phyloP scores from a whole-genome alignment of 2,113 vertebrate species.

The Chinchilla lanigera region DNA sequence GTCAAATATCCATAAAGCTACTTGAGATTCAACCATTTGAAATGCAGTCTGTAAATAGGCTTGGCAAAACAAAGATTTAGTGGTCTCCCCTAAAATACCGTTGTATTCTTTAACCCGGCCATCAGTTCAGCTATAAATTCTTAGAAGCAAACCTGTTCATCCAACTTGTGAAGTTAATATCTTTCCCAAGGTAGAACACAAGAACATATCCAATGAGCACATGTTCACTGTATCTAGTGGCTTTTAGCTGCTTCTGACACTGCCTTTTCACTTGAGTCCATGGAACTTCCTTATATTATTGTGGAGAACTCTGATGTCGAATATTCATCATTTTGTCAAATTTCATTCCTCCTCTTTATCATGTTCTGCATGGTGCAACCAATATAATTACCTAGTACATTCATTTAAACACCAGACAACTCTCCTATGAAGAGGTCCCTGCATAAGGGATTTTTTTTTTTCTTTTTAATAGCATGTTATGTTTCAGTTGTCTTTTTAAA shows the following conservation, averaged over 20 bases:
- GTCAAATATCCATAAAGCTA: constrained; percentile 1
- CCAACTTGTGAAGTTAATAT: constrained; percentile 69
- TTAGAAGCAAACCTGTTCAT: background rate
- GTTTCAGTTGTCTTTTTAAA: constrained; percentile 59
- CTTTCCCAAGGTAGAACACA: constrained; percentile 70
- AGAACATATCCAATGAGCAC: constrained; percentile 78
- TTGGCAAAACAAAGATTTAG: background rate
- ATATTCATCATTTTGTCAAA: constrained; percentile 72
- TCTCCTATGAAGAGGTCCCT: constrained; percentile 23
- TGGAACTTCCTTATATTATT: constrained; percentile 54
- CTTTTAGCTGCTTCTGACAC: constrained; percentile 71
- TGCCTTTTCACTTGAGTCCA: constrained; percentile 61
- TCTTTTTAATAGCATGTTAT: constrained; percentile 16
- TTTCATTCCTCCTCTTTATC: constrained; percentile 53
- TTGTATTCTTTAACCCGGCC: constrained; percentile 57
- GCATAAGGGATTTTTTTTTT: background rate
- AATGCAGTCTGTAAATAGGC: background rate
- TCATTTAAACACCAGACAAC: constrained; percentile 49
- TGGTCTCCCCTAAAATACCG: constrained; percentile 5
- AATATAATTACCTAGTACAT: constrained; percentile 65
- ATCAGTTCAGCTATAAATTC: constrained; percentile 66
- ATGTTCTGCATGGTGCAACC: constrained; percentile 54
- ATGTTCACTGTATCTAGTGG: constrained; percentile 67
- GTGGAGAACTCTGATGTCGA: constrained; percentile 48
- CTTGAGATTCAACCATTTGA: background rate